These are phyloP conservation scores for Eupeodes corollae DNA, from an alignment of 1,140 invertebrate species.

Conservation along the genomic window DNA sequence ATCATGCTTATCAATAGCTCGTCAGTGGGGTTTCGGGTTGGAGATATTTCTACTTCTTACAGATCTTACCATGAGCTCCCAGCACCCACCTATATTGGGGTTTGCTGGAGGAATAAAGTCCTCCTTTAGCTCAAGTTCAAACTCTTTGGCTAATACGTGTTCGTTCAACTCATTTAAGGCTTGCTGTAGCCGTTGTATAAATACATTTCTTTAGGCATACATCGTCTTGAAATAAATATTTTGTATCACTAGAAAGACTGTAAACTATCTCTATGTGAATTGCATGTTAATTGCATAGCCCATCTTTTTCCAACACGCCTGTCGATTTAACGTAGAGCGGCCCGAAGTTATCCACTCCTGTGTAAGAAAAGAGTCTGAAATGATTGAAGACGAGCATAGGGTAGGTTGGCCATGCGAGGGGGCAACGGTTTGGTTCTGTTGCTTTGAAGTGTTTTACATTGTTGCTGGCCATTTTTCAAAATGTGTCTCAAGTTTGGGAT, in stretches of 20 bases:
- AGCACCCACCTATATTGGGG: conserved; percentile 13
- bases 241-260: neutral
- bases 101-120: conserved; percentile 3
- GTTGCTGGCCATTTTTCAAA: neutral
- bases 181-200: neutral
- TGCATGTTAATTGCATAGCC: conserved; percentile 21
- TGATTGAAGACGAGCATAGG: neutral
- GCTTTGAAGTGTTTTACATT: neutral
- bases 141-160: neutral
- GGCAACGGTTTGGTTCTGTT: neutral
- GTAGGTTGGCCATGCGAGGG: neutral
- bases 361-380: neutral
- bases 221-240: neutral
- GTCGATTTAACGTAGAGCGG: neutral
- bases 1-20: conserved; percentile 7
- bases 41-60: conserved; percentile 7
- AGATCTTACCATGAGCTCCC: conserved; percentile 10
- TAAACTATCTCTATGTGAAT: conserved; percentile 9
- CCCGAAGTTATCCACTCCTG: neutral
- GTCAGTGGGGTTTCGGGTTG: neutral
- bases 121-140: neutral
- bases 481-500: conserved; percentile 1
- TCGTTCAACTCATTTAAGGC: neutral
- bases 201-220: neutral
- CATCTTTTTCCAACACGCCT: conserved; percentile 15